These are phyloP conservation scores for Umimayanthus kanabou DNA, from an alignment of 92 coral and sea anemone species.

Conservation along the genomic window DNA sequence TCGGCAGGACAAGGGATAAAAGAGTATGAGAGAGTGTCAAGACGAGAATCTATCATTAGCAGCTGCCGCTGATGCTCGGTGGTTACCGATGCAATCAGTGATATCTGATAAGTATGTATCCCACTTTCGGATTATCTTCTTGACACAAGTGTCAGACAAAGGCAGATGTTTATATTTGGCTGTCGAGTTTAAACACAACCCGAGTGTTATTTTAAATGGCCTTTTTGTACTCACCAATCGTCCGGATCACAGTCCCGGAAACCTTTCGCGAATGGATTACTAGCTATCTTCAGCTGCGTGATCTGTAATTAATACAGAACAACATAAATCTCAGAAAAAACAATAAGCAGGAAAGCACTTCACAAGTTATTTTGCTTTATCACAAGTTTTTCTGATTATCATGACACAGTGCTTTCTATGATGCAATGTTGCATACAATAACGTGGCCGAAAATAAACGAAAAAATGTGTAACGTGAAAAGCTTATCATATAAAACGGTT, in stretches of 20 bases:
- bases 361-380: no score
- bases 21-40: not conserved
- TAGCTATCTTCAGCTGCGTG: conserved; percentile 98
- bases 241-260: conserved; percentile 99
- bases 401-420: no score
- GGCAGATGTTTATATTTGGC: not conserved
- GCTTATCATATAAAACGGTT: not conserved
- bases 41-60: not conserved
- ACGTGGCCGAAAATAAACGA: not conserved
- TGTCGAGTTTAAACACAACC: not conserved
- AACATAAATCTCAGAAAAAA: not conserved
- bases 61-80: not conserved
- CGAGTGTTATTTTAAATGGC: not conserved
- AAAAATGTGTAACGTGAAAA: not conserved
- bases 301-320: conserved; percentile 58
- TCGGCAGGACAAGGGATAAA: no score
- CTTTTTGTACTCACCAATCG: conserved; percentile 78
- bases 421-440: no score
- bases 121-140: not conserved
- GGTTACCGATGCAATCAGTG: not conserved
- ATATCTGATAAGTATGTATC: not conserved
- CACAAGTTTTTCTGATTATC: no score
- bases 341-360: not conserved
- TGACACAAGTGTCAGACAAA: not conserved
- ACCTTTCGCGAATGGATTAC: conserved; percentile 99